Evolutionary conservation across 1,140 invertebrate genomes (phyloP).

Genomic region (Listronotus oregonensis): DNA sequence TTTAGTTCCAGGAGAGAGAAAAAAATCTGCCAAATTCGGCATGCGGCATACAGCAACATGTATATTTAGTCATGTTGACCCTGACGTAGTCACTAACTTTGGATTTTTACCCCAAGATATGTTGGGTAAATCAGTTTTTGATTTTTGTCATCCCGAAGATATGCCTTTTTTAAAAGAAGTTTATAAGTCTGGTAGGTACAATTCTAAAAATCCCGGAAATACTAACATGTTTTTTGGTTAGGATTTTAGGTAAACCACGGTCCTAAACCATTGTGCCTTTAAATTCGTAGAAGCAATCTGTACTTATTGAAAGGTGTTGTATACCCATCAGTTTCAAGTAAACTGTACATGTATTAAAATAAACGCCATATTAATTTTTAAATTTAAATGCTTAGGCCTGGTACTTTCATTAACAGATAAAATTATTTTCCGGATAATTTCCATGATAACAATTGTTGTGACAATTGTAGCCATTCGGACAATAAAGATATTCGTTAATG

Average conservation of each 20-base stretch:
- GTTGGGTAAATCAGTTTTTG: slow-evolving; percentile 78
- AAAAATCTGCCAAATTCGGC: slow-evolving; percentile 67
- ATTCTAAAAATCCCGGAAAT: background rate
- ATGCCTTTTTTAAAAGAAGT: slow-evolving; percentile 77
- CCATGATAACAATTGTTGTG: too few relatives aligned
- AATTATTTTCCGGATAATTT: too few relatives aligned
- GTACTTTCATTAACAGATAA: too few relatives aligned
- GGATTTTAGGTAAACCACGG: background rate
- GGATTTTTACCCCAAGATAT: slow-evolving; percentile 91
- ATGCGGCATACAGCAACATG: slow-evolving; percentile 78
- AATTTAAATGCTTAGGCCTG: too few relatives aligned
- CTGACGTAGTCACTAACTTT: slow-evolving; percentile 77
- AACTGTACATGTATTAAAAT: too few relatives aligned
- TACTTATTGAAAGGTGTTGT: too few relatives aligned
- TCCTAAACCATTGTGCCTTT: background rate
- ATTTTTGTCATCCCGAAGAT: slow-evolving; percentile 89
- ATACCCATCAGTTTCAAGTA: too few relatives aligned
- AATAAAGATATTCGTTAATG: too few relatives aligned
- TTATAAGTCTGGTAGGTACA: slow-evolving; percentile 74
- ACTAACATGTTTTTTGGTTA: background rate
- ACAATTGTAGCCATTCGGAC: too few relatives aligned
- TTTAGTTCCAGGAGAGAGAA: slow-evolving; percentile 68
- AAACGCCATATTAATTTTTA: too few relatives aligned
- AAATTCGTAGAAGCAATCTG: background rate
- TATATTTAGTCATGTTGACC: slow-evolving; percentile 75